phyloP scores from a whole-genome alignment of 2,113 vertebrate species.

The Cyprinodon brontotheroides region DNA sequence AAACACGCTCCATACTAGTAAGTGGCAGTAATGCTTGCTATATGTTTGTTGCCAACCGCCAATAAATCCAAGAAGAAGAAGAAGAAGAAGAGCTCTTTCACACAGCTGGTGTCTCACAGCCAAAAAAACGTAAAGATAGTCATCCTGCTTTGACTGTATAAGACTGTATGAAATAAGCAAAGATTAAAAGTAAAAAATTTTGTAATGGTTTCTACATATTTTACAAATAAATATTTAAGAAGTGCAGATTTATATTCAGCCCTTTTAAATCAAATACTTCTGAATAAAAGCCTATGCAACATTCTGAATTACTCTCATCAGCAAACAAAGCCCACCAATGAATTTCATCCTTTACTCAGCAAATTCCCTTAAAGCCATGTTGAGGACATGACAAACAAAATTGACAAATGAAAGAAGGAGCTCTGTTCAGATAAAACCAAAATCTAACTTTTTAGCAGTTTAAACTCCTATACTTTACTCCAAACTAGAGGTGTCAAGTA shows the following conservation, averaged over 20 bases:
- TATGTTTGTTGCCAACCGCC: no score
- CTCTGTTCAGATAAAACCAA: not conserved
- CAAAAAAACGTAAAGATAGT: no score
- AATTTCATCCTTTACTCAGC: no score
- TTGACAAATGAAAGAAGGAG: not conserved
- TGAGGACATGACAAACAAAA: no score
- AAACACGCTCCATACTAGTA: no score
- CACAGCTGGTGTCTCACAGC: no score
- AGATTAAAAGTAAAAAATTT: not conserved
- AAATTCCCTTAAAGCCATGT: no score
- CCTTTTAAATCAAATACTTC: not conserved
- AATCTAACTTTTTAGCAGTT: not conserved
- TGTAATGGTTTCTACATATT: not conserved
- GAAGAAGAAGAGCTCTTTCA: no score
- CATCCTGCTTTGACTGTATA: not conserved
- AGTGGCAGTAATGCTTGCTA: no score
- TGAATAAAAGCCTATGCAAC: not conserved
- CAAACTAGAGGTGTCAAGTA: no score
- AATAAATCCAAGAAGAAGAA: no score
- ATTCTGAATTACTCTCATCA: not conserved
- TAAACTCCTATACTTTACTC: not conserved
- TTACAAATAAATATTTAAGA: not conserved
- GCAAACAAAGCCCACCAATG: not conserved
- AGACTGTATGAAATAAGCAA: not conserved
- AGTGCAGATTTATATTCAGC: not conserved